These are phyloP conservation scores for Acanthisitta chloris DNA, from an alignment of 2,113 vertebrate genomes.

Conservation along the genomic window DNA sequence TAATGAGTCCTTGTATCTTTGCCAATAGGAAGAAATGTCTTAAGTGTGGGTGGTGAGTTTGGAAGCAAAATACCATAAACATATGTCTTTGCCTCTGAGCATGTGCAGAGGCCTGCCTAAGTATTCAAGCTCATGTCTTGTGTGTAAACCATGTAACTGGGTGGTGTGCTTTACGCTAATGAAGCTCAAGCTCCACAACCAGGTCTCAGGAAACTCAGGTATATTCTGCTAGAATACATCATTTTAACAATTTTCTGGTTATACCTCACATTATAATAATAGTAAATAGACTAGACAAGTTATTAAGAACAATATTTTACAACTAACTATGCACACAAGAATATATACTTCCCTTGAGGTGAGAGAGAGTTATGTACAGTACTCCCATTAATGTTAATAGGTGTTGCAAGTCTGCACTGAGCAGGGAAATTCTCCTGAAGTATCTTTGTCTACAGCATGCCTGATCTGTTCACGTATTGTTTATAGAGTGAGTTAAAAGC, in stretches of 20 bases:
- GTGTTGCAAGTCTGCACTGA: constrained; percentile 25
- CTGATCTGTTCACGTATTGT: not conserved
- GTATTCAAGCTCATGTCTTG: not conserved
- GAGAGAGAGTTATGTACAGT: not conserved
- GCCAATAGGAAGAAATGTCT: not conserved
- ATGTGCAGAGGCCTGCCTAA: not conserved
- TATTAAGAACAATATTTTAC: constrained; percentile 61
- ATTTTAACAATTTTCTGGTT: constrained; percentile 40
- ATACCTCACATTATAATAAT: constrained; percentile 9
- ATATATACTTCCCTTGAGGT: constrained; percentile 26
- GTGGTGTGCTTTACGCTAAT: not conserved
- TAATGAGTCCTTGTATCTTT: not conserved
- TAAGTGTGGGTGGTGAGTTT: not conserved
- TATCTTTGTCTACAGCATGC: constrained; percentile 25
- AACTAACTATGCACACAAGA: constrained; percentile 41
- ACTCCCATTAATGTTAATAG: constrained; percentile 58
- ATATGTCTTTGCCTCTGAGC: not conserved
- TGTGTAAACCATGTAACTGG: not conserved
- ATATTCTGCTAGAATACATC: not conserved
- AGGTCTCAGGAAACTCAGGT: not conserved
- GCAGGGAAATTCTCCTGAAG: constrained; percentile 41
- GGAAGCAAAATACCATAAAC: not conserved
- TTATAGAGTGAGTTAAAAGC: not conserved
- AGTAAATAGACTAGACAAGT: constrained; percentile 27
- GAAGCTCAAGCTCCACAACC: not conserved